These are phyloP conservation scores for Linnaemya vulpina DNA, from an alignment of 2,888 invertebrate genomes.

Conservation along the genomic window DNA sequence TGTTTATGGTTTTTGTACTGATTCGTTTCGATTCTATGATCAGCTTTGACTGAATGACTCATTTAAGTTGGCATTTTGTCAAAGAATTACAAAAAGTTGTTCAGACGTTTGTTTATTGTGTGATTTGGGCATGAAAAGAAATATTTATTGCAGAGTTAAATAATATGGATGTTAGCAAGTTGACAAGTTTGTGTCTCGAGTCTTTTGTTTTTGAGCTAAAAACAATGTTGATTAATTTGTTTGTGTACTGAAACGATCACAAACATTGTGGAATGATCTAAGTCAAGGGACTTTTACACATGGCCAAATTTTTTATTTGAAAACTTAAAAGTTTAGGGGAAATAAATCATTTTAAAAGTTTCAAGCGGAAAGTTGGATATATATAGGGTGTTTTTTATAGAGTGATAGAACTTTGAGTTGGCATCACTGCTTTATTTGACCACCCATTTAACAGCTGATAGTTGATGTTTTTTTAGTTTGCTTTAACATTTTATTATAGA, in stretches of 20 bases:
- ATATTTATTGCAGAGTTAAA: conserved; percentile 16
- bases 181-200: conserved; percentile 35
- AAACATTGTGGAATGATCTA: not conserved
- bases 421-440: too few species aligned
- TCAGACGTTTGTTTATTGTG: conserved; percentile 28
- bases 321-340: not conserved
- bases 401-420: too few species aligned
- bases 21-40: conserved; percentile 12
- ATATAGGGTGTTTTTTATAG: too few species aligned
- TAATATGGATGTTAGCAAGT: conserved; percentile 12
- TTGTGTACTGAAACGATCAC: too few species aligned
- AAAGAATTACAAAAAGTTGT: conserved; percentile 40
- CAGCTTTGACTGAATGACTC: conserved; percentile 37
- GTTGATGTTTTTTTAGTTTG: too few species aligned
- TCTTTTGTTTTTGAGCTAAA: conserved; percentile 21
- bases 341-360: not conserved
- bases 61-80: conserved; percentile 49
- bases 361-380: not conserved
- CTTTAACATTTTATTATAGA: too few species aligned
- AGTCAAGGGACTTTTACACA: too few species aligned
- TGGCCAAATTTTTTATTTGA: too few species aligned
- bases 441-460: too few species aligned
- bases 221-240: not conserved
- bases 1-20: not conserved
- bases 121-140: not conserved